These are phyloP conservation scores for Drosophila kepulauana DNA, from an alignment of 1,140 invertebrate genomes.

Conservation along the genomic window DNA sequence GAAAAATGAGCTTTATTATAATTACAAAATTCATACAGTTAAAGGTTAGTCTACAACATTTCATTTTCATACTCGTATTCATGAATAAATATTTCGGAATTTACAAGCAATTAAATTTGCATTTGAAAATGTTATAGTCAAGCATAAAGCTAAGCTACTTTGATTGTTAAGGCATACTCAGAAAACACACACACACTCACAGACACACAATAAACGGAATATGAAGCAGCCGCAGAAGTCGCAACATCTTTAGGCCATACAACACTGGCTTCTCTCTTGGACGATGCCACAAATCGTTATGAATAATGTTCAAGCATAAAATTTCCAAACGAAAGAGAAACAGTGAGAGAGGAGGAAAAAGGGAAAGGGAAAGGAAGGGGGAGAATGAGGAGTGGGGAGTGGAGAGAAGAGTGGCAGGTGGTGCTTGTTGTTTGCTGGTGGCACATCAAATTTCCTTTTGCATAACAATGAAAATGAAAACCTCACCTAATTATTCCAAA, in stretches of 20 bases:
- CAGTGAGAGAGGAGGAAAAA: too few species aligned
- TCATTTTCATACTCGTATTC: too few species aligned
- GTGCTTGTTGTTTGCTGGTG: slow-evolving; percentile 12
- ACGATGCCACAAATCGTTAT: slow-evolving; percentile 57
- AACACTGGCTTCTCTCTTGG: slow-evolving; percentile 27
- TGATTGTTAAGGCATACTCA: slow-evolving; percentile 7
- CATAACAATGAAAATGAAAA: slow-evolving; percentile 57
- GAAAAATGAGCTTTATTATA: too few species aligned
- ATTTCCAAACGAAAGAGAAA: slow-evolving; percentile 19
- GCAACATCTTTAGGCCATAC: slow-evolving; percentile 21
- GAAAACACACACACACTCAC: not conserved
- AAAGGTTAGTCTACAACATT: too few species aligned
- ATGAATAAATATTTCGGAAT: too few species aligned
- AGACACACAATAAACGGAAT: slow-evolving; percentile 20
- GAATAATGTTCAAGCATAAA: slow-evolving; percentile 60
- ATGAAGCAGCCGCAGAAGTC: slow-evolving; percentile 4
- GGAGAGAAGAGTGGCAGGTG: slow-evolving; percentile 1
- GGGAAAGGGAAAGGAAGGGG: too few species aligned
- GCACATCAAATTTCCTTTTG: slow-evolving; percentile 50
- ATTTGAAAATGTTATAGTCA: too few species aligned
- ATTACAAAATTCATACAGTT: too few species aligned
- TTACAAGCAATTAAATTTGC: too few species aligned
- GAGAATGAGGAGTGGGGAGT: not conserved
- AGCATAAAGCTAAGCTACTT: not conserved
- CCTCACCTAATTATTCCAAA: slow-evolving; percentile 59